Percentiles rank a stretch among this genome's conserved stretches.
Conservation (phyloP, 2,888 invertebrate species). For the Omphaloscelis lunosa region DNA sequence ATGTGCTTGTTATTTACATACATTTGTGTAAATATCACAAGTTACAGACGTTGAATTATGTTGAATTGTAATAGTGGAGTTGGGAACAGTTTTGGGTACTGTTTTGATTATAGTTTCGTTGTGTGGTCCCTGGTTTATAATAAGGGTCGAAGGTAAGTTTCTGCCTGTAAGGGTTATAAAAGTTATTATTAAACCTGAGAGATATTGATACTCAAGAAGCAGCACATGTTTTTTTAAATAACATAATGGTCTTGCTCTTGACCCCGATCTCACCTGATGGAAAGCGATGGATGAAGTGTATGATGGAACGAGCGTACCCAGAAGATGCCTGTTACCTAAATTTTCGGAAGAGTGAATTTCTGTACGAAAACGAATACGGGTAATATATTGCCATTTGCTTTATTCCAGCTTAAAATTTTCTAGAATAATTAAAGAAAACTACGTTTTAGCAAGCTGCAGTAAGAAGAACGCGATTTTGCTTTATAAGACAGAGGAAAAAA, state of each 20-base stretch:
- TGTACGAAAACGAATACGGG: too few species aligned
- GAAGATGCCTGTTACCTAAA: not conserved
- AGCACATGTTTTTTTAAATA: too few species aligned
- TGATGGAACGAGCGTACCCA: too few species aligned
- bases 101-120: slow-evolving; percentile 15
- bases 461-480: not conserved
- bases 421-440: not conserved
- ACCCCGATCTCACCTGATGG: too few species aligned
- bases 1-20: slow-evolving; percentile 83
- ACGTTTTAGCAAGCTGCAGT: not conserved
- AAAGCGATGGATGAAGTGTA: too few species aligned
- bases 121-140: not conserved
- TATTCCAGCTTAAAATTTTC: not conserved
- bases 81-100: slow-evolving; percentile 33
- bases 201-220: not conserved
- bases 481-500: not conserved
- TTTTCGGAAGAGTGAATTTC: not conserved
- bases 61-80: slow-evolving; percentile 64
- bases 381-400: not conserved
- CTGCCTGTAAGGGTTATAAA: not conserved
- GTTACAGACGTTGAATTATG: slow-evolving; percentile 69
- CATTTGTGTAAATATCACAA: slow-evolving; percentile 78
- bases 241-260: too few species aligned
- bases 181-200: not conserved
- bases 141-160: not conserved